Base-by-base conservation (phyloP, 2,113 vertebrate species). In the Megalops atlanticus region DNA sequence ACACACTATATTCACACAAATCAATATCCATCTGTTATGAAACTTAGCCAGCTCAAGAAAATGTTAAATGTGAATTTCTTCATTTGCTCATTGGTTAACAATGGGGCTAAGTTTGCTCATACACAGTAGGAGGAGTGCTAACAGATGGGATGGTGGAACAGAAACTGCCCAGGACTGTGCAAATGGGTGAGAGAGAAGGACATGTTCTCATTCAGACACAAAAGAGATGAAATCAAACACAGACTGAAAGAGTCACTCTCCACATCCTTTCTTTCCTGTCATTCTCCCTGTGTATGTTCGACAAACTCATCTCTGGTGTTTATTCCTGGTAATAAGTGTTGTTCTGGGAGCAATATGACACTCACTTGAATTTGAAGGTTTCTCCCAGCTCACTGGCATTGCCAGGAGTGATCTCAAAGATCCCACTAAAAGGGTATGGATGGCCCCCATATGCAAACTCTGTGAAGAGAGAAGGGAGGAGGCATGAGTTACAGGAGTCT, bases 321-420 rank as follows among this genome's bases (percentile, higher is more conserved):
- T 24, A 21, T 16, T 6, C 49, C 3, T 15, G 4, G 47, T 49
- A 16, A 49, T 21, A 10, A 35, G 64, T 2, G 3, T 27, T 69
- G 64, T 14, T 39, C 10, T 73, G 33, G 47, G 69, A 73, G 24
- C 2, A 8, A 45, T 27, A 27, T 31, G 33, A 38, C 47, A 74
- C 95, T 95, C 91, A 98, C 97, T 97, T 98, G 93, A 98, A 98
- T 90, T 97, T 98, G 94, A 98, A 98, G 0, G 97, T 98, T 88
- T 98, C 97, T 79, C 97, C 97, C 81, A 98, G 94, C 78, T 98
- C 97, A 40, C 93, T 83, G 0, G 96, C 96, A 43, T 95, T 97
- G 76, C 97, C 96, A 33, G 97, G 96, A 83, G 92, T 97, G 91
- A 98, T 98, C 87, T 98, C 96, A 74, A 98, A 98, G 92, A 98